phyloP scores from a whole-genome alignment of 2,888 invertebrate species.

The Pelosia muscerda region DNA sequence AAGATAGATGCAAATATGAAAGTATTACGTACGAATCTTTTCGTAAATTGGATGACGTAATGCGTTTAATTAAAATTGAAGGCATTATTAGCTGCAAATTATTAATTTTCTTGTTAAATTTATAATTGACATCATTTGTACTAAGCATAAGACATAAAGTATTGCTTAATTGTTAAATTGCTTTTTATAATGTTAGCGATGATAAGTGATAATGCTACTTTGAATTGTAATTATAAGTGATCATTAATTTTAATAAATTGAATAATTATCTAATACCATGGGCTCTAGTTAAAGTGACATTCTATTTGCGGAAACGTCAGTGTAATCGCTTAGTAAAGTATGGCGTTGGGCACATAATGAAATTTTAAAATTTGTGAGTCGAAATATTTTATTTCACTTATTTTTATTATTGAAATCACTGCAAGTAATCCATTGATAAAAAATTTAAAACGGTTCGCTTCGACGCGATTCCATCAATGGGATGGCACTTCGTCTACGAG shows the following conservation, averaged over 20 bases:
- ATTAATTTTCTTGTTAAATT: conserved; percentile 1
- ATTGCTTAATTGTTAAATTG: background rate
- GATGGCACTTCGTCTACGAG: too few species aligned
- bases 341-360: too few species aligned
- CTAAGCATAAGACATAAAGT: background rate
- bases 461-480: too few species aligned
- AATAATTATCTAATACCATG: too few species aligned
- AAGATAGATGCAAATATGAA: background rate
- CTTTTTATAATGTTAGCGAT: background rate
- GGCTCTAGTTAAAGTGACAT: too few species aligned
- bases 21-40: background rate
- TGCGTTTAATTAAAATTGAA: background rate
- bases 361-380: too few species aligned
- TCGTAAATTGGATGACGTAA: background rate
- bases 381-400: too few species aligned
- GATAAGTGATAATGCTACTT: background rate
- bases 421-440: too few species aligned
- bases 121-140: background rate
- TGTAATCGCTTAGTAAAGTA: too few species aligned
- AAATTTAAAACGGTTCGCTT: too few species aligned
- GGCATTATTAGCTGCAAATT: background rate
- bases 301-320: too few species aligned
- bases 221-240: background rate
- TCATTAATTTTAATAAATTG: background rate
- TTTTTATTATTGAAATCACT: too few species aligned